phyloP scores from a whole-genome alignment of 2,888 invertebrate genomes.

The Eupithecia dodoneata region DNA sequence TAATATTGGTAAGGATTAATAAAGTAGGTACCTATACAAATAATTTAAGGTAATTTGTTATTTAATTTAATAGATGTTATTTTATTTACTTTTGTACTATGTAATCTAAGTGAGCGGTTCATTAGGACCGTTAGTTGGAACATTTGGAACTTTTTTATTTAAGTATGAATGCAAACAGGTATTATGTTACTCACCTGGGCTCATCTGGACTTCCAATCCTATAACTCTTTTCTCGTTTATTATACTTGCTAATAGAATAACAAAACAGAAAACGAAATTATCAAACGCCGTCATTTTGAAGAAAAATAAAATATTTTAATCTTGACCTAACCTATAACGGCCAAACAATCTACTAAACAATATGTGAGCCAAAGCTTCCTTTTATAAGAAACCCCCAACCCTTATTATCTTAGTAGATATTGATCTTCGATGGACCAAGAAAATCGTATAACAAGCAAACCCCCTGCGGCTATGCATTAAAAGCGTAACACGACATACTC shows the following conservation, averaged over 20 bases:
- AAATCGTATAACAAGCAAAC: constrained; percentile 59
- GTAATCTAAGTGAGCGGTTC: background rate
- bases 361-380: constrained; percentile 12
- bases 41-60: too few relatives aligned
- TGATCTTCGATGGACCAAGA: constrained; percentile 34
- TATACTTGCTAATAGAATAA: constrained; percentile 55
- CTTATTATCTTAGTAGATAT: background rate
- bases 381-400: constrained; percentile 32
- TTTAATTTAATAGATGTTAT: too few relatives aligned
- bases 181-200: constrained; percentile 59
- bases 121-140: too few relatives aligned
- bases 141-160: background rate
- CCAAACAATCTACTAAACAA: constrained; percentile 24
- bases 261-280: constrained; percentile 47
- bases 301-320: constrained; percentile 15
- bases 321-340: background rate
- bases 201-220: constrained; percentile 68
- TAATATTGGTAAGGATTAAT: background rate
- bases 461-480: constrained; percentile 37
- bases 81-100: background rate
- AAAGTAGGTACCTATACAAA: too few relatives aligned
- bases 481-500: constrained; percentile 8
- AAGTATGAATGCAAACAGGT: background rate
- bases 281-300: constrained; percentile 51
- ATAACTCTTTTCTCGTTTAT: constrained; percentile 58